Evolutionary conservation across 2,113 vertebrate genomes (phyloP), one percentile per base, ranked within the genome.

Genomic region (Silurus glanis): DNA sequence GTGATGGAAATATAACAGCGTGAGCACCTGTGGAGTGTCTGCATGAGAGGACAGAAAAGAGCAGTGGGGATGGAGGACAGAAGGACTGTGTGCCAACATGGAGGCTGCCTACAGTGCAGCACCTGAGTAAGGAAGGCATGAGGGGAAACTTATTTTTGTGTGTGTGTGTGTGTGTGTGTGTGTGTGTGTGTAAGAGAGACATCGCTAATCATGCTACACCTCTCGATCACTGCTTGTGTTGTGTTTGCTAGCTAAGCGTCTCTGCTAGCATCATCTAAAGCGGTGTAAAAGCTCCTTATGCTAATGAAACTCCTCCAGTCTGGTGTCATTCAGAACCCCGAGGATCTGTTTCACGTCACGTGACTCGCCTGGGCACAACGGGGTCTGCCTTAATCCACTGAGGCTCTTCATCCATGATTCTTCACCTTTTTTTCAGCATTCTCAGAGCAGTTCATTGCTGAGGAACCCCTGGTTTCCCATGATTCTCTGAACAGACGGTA

Each of bases 21-120:
- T 25, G 25, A 78, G 72, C 2, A 45, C 16, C 5, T 17, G 49
- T 9, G 3, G 23, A 23, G 19, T 75, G 47, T 49, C 5, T 4
- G 16, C 5, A 1, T 51, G 69, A 72, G 45, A 74, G 47, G 72
- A 53, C 49, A 6, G 13, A 5, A 37, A 10, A 67, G 78, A 17
- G 83, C 80, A 84, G 83, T 87, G 66, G 66, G 78, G 81, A 64
- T 17, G 55, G 49, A 62, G 76, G 86, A 86, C 86, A 89, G 89
- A 90, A 88, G 86, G 88, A 90, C 86, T 25, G 67, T 76, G 87
- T 80, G 72, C 75, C 86, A 84, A 88, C 88, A 61, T 88, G 84
- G 74, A 84, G 80, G 49, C 53, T 82, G 69, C 89, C 89, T 82
- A 86, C 61, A 79, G 87, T 82, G 89, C 82, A 78, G 87, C 81